These are phyloP conservation scores for Scomber scombrus DNA, from an alignment of 2,113 vertebrate species.

Conservation along the genomic window DNA sequence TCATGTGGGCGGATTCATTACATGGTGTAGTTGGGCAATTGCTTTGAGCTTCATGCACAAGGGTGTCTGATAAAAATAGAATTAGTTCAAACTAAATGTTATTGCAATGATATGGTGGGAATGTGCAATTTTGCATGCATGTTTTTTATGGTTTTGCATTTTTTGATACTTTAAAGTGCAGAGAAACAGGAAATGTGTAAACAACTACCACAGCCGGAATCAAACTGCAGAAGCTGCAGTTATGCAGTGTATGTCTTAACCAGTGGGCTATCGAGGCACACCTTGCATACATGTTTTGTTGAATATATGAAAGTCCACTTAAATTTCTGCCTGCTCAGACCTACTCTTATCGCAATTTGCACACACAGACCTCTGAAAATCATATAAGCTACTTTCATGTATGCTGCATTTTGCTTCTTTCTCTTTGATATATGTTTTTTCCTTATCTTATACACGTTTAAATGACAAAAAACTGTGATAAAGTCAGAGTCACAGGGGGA, in stretches of 20 bases:
- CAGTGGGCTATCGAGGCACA: too few species aligned
- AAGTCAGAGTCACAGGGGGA: background rate
- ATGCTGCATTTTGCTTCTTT: background rate
- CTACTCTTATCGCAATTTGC: background rate
- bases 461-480: background rate
- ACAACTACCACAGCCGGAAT: too few species aligned
- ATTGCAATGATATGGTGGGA: too few species aligned
- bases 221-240: too few species aligned
- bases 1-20: background rate
- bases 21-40: background rate
- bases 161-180: too few species aligned
- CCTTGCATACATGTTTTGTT: background rate
- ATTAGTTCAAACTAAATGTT: background rate
- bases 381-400: background rate
- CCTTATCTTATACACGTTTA: background rate
- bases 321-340: background rate
- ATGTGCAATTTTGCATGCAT: too few species aligned
- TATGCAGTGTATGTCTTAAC: too few species aligned
- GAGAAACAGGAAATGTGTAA: too few species aligned
- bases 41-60: background rate
- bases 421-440: background rate
- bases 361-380: background rate
- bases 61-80: background rate
- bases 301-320: background rate
- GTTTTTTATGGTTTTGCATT: too few species aligned